Base-by-base conservation (phyloP, 2,888 invertebrate genomes). In the Seira ritae region DNA sequence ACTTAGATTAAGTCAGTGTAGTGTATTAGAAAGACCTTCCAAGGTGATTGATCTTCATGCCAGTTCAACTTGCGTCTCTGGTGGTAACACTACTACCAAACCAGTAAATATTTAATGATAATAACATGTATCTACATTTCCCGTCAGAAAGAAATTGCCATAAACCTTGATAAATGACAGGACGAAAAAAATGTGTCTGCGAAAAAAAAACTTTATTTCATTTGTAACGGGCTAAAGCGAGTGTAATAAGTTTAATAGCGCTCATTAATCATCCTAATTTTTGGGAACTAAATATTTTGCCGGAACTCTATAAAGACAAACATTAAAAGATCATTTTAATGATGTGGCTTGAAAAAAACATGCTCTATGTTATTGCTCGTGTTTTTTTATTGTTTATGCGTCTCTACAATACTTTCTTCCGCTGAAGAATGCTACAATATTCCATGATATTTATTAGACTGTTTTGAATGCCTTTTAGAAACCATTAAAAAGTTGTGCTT, bases 401-500 rank as follows among this genome's bases (percentile, higher is more conserved):
- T 6, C 2, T 50, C 3, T 8, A 15, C 15, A 15, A 12, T 6
- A 62, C 10, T 2, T 22, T 62, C 20, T 12, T 62, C 2, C 20
- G 10, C 20, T 42, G 42, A 42, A 42, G 42, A 42, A 42, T 42
- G 42, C 19, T 4, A 62, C 4, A 20, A 20, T 62, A 62, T 12
- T 20, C 20, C 20, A n/a, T 12, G 10, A 50, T 20, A 19, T 20
- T 42, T n/a, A n/a, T n/a, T n/a, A n/a, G n/a, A n/a, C n/a, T n/a
- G n/a, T 62, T 62, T 62, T 62, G 15, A 62, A 62, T 20, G 62
- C 20, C 62, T 62, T 20, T 62, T n/a, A n/a, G n/a, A 62, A 62
- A 62, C 62, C 62, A 10, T 20, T 62, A 8, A 50, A 62, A 62
- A 62, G 20, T 62, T 2, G 3, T 42, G 62, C 62, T n/a, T 62